Evolutionary conservation across 2,113 vertebrate genomes (phyloP).

Genomic region (Taurulus bubalis): DNA sequence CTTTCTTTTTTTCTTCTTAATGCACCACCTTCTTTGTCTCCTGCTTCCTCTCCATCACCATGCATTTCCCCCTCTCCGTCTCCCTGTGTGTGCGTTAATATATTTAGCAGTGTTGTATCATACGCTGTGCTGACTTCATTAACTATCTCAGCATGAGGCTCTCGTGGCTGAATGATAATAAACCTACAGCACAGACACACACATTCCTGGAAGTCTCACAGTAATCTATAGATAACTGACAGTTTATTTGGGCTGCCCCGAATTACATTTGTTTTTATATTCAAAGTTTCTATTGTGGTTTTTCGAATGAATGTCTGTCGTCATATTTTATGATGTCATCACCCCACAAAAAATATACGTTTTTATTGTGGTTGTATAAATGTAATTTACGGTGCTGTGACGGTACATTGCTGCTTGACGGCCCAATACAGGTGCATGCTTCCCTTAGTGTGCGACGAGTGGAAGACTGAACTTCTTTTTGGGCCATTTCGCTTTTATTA

Average conservation of each 20-base stretch:
- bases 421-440: background rate
- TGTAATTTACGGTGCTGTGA: background rate
- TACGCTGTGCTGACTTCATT: slow-evolving; percentile 73
- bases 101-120: slow-evolving; percentile 73
- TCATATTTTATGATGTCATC: background rate
- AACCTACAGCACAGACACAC: slow-evolving; percentile 30
- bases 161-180: slow-evolving; percentile 71
- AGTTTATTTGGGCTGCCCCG: background rate
- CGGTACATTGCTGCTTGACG: background rate
- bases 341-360: background rate
- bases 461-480: background rate
- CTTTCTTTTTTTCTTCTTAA: background rate
- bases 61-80: slow-evolving; percentile 51
- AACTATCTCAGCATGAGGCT: slow-evolving; percentile 70
- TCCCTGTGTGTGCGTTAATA: slow-evolving; percentile 50
- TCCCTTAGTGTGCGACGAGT: background rate
- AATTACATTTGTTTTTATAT: background rate
- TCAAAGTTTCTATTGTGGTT: background rate
- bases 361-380: background rate
- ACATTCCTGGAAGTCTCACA: slow-evolving; percentile 58
- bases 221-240: slow-evolving; percentile 38
- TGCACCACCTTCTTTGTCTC: slow-evolving; percentile 1
- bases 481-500: background rate
- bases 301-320: background rate
- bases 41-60: background rate